A percentile compares a stretch with the other conserved stretches of the same genome.
phyloP scores from a whole-genome alignment of 1,140 invertebrate species.

The Macrobrachium nipponense region DNA sequence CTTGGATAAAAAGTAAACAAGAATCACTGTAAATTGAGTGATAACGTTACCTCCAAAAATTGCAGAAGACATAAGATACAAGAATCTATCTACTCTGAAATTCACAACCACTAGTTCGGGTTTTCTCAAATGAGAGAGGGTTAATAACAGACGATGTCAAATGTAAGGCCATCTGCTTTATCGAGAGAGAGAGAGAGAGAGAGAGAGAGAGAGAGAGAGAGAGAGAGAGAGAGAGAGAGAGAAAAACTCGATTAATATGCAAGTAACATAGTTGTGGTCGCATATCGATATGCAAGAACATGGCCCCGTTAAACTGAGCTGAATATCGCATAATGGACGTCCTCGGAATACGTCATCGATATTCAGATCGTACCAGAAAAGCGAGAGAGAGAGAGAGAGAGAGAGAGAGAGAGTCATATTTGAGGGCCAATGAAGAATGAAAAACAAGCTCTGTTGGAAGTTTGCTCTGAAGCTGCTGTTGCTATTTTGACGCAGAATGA shows the following conservation, averaged over 20 bases:
- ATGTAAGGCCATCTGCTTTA: not conserved
- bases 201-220: conserved; percentile 1
- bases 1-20: too few relatives aligned
- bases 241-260: not conserved
- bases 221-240: not conserved
- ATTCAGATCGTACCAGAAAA: not conserved
- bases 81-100: too few relatives aligned
- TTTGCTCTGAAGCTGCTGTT: too few relatives aligned
- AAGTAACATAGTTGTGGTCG: not conserved
- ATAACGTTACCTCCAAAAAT: too few relatives aligned
- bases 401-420: not conserved
- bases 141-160: not conserved
- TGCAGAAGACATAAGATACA: too few relatives aligned
- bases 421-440: not conserved
- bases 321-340: not conserved
- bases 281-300: too few relatives aligned
- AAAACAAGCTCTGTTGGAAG: not conserved
- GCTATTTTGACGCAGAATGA: too few relatives aligned
- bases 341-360: not conserved
- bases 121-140: too few relatives aligned
- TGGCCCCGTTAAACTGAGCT: too few relatives aligned
- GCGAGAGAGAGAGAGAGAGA: not conserved
- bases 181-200: not conserved
- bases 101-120: too few relatives aligned
- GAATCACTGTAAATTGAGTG: too few relatives aligned